These are phyloP conservation scores for Gobio occitaniae DNA, from an alignment of 2,797 vertebrate genomes.

Conservation along the genomic window DNA sequence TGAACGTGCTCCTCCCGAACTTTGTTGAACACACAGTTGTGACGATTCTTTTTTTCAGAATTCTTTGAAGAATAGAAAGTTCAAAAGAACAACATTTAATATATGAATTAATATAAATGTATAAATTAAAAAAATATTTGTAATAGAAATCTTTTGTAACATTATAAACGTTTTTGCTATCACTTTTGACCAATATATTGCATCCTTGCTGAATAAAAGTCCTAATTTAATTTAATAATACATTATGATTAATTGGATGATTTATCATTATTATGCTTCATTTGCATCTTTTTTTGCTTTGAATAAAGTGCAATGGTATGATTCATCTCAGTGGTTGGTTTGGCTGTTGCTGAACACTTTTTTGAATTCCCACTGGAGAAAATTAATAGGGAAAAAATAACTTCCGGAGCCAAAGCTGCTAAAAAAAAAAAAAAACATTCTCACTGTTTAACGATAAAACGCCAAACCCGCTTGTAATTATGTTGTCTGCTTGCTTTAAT, in stretches of 20 bases:
- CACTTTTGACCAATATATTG: neutral
- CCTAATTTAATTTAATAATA: no score
- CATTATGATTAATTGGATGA: neutral
- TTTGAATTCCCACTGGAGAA: neutral
- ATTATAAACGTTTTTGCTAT: neutral
- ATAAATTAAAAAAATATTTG: neutral
- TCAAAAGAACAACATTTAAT: neutral
- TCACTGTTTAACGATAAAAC: neutral
- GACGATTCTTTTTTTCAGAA: neutral
- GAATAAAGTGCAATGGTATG: neutral
- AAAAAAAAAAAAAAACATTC: neutral
- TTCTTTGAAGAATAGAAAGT: neutral
- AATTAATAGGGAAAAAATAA: neutral
- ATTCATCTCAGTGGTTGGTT: neutral
- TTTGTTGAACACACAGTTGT: no score
- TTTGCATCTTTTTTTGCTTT: neutral
- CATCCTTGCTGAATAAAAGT: neutral
- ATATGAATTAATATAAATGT: neutral
- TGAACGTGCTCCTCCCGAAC: no score
- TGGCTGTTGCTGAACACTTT: neutral
- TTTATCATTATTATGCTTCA: neutral
- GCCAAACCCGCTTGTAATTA: slow-evolving; percentile 16
- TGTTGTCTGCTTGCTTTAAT: slow-evolving; percentile 24
- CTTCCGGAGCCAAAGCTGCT: neutral
- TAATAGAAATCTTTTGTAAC: neutral